Evolutionary conservation across 2,797 vertebrate genomes (phyloP).

Genomic region (Molossus molossus): DNA sequence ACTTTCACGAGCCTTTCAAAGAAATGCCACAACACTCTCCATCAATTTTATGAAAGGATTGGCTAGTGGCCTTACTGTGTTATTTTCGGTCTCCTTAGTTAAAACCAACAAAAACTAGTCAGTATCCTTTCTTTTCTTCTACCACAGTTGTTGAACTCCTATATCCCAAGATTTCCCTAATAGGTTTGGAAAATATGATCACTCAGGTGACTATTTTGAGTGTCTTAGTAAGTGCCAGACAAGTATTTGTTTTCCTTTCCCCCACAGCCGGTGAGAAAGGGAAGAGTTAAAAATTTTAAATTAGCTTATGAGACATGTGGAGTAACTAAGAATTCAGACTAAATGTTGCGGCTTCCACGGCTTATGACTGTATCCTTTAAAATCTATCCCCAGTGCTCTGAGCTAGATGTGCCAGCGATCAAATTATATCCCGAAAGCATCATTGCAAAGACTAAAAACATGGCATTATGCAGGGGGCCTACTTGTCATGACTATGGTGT

Average conservation of each 20-base stretch:
- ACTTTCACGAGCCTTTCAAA: neutral
- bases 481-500: too few species aligned
- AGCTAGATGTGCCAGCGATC: neutral
- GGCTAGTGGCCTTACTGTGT: neutral
- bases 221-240: neutral
- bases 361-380: neutral
- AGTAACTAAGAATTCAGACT: constrained; percentile 14
- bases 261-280: neutral
- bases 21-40: neutral
- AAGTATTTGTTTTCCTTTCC: neutral
- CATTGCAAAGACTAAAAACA: neutral
- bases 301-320: constrained; percentile 1
- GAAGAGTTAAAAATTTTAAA: constrained; percentile 12
- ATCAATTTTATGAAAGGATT: neutral
- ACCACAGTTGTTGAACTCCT: constrained; percentile 4
- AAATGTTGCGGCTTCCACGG: neutral
- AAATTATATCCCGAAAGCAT: neutral
- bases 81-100: constrained; percentile 46
- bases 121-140: neutral
- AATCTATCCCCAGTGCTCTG: neutral
- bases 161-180: neutral
- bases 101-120: constrained; percentile 30
- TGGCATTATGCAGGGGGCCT: neutral
- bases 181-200: constrained; percentile 41
- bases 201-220: constrained; percentile 49